Conservation (phyloP, 2,797 vertebrate genomes). For the Rhadinocentrus ornatus region DNA sequence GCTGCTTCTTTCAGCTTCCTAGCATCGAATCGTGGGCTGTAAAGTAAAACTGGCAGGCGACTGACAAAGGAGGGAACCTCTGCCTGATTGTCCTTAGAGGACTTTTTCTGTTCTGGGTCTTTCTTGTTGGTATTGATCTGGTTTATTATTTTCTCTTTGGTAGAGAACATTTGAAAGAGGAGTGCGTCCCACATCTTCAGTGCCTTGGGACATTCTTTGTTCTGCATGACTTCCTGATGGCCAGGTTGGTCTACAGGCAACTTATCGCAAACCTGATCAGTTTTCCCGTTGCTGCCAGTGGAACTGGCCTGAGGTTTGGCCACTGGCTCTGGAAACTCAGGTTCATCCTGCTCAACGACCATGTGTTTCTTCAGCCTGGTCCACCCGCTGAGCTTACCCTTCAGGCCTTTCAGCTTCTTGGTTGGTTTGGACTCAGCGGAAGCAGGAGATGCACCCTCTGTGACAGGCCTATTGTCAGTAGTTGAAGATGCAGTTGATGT, state of each 20-base stretch:
- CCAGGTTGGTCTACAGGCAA: slow-evolving; percentile 25
- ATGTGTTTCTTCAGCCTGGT: slow-evolving; percentile 90
- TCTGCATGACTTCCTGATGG: slow-evolving; percentile 48
- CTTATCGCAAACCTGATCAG: slow-evolving; percentile 21
- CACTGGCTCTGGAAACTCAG: slow-evolving; percentile 65
- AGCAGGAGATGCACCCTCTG: slow-evolving; percentile 20
- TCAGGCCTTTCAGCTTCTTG: slow-evolving; percentile 78
- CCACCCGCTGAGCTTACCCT: slow-evolving; percentile 86
- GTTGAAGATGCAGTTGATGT: slow-evolving; percentile 80
- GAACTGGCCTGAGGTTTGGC: slow-evolving; percentile 45
- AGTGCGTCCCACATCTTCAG: slow-evolving; percentile 94
- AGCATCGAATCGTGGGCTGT: slow-evolving; percentile 91
- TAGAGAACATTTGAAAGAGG: slow-evolving; percentile 89
- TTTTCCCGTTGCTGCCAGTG: slow-evolving; percentile 21
- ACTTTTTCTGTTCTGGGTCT: slow-evolving; percentile 59
- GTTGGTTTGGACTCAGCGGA: slow-evolving; percentile 54
- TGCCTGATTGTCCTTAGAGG: slow-evolving; percentile 57
- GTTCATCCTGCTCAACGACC: slow-evolving; percentile 84
- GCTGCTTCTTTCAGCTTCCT: slow-evolving; percentile 92
- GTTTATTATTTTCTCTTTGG: slow-evolving; percentile 80
- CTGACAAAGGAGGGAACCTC: slow-evolving; percentile 74
- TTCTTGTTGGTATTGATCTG: slow-evolving; percentile 69
- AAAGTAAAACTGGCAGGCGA: slow-evolving; percentile 89
- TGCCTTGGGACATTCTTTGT: slow-evolving; percentile 78
- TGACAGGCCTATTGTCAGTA: slow-evolving; percentile 50